Percentiles rank a stretch among this genome's conserved stretches.
Evolutionary conservation across 2,113 vertebrate species (phyloP).

Genomic region (Galeopterus variegatus): DNA sequence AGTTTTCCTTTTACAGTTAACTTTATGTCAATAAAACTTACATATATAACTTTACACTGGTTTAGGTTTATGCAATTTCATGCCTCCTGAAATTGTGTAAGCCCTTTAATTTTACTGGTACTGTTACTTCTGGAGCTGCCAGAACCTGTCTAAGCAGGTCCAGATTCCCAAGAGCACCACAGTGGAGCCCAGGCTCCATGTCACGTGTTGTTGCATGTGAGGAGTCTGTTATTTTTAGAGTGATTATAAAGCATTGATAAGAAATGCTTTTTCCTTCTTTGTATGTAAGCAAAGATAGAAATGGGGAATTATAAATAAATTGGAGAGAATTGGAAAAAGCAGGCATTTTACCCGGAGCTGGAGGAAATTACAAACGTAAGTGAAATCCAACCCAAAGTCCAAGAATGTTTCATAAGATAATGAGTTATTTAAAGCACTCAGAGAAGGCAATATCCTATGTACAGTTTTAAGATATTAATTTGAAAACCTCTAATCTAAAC

Average conservation of each 20-base stretch:
- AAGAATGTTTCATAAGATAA: neutral
- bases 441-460: neutral
- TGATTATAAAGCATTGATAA: neutral
- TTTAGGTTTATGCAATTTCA: neutral
- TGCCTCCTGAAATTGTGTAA: neutral
- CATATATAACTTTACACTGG: neutral
- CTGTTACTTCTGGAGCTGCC: neutral
- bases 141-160: too few relatives aligned
- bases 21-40: neutral
- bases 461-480: neutral
- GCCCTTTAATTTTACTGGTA: neutral
- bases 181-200: too few relatives aligned
- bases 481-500: neutral
- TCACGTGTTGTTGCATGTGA: neutral
- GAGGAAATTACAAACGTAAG: neutral
- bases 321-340: neutral
- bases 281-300: neutral
- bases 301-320: neutral
- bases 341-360: neutral
- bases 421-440: neutral
- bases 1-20: neutral
- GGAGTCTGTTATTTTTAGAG: fast-evolving
- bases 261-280: neutral
- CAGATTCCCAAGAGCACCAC: neutral
- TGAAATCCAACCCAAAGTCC: neutral